Percentiles rank a stretch among this genome's conserved stretches.
phyloP scores from a whole-genome alignment of 1,140 invertebrate genomes.

The Zaprionus capensis region DNA sequence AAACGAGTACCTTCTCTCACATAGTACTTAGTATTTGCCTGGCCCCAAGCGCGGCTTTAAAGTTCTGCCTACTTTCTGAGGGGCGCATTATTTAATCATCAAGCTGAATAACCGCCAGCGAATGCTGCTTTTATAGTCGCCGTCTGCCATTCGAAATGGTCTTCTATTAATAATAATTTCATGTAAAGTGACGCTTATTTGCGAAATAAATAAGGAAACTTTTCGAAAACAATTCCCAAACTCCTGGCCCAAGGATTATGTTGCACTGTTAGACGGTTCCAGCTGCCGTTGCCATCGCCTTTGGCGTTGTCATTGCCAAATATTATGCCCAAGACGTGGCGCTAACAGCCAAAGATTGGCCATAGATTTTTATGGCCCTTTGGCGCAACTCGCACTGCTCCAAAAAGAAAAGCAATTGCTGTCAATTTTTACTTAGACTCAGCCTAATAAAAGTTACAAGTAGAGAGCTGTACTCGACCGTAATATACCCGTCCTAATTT shows the following conservation, averaged over 20 bases:
- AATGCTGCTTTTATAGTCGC: conserved; percentile 41
- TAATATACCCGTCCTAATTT: neutral
- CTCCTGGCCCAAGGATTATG: conserved; percentile 20
- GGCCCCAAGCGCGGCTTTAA: neutral
- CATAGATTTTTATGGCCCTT: conserved; percentile 78
- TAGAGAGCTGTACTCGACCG: neutral
- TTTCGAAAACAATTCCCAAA: conserved; percentile 47
- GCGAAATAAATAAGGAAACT: conserved; percentile 51
- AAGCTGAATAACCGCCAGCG: conserved; percentile 32
- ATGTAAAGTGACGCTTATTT: conserved; percentile 48
- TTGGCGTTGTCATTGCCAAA: conserved; percentile 27
- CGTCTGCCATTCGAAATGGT: conserved; percentile 28
- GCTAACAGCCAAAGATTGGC: conserved; percentile 77
- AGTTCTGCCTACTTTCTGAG: conserved; percentile 10
- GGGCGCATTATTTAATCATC: conserved; percentile 36
- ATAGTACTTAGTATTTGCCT: too few relatives aligned
- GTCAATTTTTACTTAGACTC: conserved; percentile 74
- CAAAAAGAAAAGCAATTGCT: conserved; percentile 68
- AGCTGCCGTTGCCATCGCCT: conserved; percentile 6
- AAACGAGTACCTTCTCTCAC: too few relatives aligned
- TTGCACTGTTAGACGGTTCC: conserved; percentile 22
- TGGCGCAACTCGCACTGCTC: conserved; percentile 50
- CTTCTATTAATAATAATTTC: conserved; percentile 52
- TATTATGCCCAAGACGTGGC: conserved; percentile 66
- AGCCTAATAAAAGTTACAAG: conserved; percentile 57